Conservation (phyloP, 2,888 invertebrate species). For the Drosophila nigricruria region DNA sequence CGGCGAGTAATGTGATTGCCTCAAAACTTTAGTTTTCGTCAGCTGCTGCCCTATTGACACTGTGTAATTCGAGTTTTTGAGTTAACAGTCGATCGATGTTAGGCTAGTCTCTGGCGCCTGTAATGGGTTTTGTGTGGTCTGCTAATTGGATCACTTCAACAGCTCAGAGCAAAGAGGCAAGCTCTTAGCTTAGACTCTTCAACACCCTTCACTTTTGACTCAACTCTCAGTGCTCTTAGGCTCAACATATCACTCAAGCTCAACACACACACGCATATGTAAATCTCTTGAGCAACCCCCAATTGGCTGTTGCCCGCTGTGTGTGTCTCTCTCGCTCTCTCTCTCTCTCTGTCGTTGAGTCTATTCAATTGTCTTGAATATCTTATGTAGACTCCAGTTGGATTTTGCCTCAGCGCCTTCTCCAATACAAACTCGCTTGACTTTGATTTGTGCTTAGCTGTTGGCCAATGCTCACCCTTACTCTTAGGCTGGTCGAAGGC, state of each 20-base stretch:
- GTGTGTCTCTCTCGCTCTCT: background rate
- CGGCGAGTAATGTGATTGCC: constrained; percentile 31
- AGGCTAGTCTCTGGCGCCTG: constrained; percentile 12
- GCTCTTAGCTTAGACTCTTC: constrained; percentile 28
- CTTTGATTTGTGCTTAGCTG: constrained; percentile 68
- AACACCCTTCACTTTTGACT: constrained; percentile 34
- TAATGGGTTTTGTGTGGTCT: constrained; percentile 41
- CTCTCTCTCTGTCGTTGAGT: background rate
- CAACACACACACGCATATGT: background rate
- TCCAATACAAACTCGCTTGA: constrained; percentile 67
- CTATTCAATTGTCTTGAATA: constrained; percentile 26
- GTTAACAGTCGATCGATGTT: constrained; percentile 10
- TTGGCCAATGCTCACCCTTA: constrained; percentile 14
- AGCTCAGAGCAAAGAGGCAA: background rate
- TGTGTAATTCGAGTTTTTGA: constrained; percentile 23
- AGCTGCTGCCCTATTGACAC: constrained; percentile 40
- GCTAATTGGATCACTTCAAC: constrained; percentile 68
- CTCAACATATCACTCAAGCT: constrained; percentile 56
- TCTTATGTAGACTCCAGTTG: constrained; percentile 27
- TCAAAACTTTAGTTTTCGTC: constrained; percentile 15
- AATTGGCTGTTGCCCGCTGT: constrained; percentile 19
- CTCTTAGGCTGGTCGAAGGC: background rate
- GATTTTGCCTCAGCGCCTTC: constrained; percentile 37
- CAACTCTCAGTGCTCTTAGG: constrained; percentile 51
- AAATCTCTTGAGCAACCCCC: constrained; percentile 36